Evolutionary conservation across 2,797 vertebrate species (phyloP), one percentile per base, ranked within the genome.

Genomic region (Hydrolagus colliei): DNA sequence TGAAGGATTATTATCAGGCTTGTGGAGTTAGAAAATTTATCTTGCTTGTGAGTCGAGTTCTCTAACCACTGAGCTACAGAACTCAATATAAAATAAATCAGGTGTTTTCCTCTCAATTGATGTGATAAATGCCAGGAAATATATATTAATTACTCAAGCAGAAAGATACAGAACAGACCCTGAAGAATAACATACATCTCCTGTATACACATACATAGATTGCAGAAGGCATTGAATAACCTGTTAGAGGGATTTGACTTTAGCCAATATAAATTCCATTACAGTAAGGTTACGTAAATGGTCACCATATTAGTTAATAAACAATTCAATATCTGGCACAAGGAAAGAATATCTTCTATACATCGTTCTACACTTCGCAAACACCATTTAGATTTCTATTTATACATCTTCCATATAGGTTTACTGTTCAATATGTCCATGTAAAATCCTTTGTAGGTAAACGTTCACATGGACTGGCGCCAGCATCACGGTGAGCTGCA

Each of bases 401-500:
- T 68, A 68, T 71, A 84, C 32, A 41, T 71, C 65, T 41, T 71
- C 79, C 79, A 71, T 41, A 84, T 71, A 65, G 13, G 32, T 68
- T 71, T 61, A 41, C 27, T 84, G 65, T 71, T 35, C 65, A 84
- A 11, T 12, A 14, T 10, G 4, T 16, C 12, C 27, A 35, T 20
- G 63, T 63, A 41, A 35, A 71, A 16, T 68, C 9, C 14, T n/a
- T 67, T 84, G 79, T 84, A 84, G 79, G 79, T 84, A 84, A 68
- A 84, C 68, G 79, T 84, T 84, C 79, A 84, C 7, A 84, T 84
- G 79, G 79, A 71, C 3, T 67, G 63, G 16, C 68, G 79, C 79
- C 79, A 84, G 16, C 32, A 10, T 84, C 18, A 41, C 18, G 79
- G 63, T 71, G 79, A 71, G 32, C 65, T 71, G 35, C 79, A 84